Conservation (phyloP, 2,113 vertebrate genomes). For the Clupea harengus region DNA sequence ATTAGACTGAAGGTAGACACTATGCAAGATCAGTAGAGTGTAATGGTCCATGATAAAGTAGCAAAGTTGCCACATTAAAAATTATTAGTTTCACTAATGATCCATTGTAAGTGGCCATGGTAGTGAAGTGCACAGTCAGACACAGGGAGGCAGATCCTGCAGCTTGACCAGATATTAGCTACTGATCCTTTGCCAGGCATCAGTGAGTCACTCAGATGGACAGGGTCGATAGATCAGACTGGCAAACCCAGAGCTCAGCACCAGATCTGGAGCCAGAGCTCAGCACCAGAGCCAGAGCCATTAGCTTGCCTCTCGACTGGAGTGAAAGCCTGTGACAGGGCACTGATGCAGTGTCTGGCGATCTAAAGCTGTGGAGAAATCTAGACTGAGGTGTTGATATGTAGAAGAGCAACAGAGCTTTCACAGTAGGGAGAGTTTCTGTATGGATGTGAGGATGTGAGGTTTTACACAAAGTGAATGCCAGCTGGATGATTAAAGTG, state of each 20-base stretch:
- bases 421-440: too few species aligned
- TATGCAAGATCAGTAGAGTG: neutral
- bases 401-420: neutral
- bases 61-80: neutral
- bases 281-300: neutral
- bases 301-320: neutral
- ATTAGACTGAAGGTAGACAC: neutral
- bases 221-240: conserved; percentile 20
- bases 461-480: too few species aligned
- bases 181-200: conserved; percentile 27
- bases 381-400: neutral
- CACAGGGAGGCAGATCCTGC: neutral
- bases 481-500: too few species aligned
- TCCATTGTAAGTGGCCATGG: neutral
- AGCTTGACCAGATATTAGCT: neutral
- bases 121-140: neutral
- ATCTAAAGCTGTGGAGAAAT: neutral
- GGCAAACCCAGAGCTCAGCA: conserved; percentile 24
- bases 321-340: neutral
- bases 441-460: neutral
- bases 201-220: conserved; percentile 30
- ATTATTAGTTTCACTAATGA: neutral
- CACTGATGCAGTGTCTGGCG: neutral
- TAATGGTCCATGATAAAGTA: neutral
- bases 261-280: neutral